phyloP scores from a whole-genome alignment of 2,797 vertebrate genomes.

The Centroberyx gerrardi region DNA sequence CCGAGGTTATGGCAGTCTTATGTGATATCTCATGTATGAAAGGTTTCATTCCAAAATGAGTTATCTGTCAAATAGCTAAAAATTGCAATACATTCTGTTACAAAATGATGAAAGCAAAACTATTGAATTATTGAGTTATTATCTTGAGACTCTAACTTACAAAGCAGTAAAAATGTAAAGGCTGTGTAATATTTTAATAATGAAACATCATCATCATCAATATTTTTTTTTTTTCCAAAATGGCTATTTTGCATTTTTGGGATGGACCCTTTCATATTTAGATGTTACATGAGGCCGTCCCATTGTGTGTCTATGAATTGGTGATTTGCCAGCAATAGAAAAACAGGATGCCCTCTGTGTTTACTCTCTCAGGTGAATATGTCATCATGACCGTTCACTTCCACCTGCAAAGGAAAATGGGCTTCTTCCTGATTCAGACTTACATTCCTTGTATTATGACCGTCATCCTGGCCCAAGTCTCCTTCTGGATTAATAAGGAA shows the following conservation, averaged over 20 bases:
- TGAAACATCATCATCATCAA: too few species aligned
- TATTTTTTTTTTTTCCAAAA: not conserved
- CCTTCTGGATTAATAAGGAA: conserved; percentile 99
- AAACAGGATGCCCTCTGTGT: not conserved
- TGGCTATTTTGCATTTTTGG: not conserved
- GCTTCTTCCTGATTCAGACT: conserved; percentile 98
- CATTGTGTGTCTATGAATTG: not conserved
- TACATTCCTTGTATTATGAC: conserved; percentile 98
- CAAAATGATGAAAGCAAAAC: not conserved
- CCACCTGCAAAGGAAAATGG: conserved; percentile 95
- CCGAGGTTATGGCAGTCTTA: not conserved
- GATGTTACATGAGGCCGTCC: not conserved
- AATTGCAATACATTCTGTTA: not conserved
- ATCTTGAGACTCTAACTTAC: not conserved
- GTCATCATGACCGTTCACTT: conserved; percentile 98
- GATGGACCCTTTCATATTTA: not conserved
- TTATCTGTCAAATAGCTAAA: not conserved
- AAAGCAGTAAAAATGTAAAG: too few species aligned
- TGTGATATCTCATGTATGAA: not conserved
- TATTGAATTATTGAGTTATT: not conserved
- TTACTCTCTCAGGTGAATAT: conserved; percentile 91
- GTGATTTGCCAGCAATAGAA: not conserved
- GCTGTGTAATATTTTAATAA: too few species aligned
- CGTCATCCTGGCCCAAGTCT: conserved; percentile 96
- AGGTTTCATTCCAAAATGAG: not conserved